These are phyloP conservation scores for Dynastes maya DNA, from an alignment of 2,888 invertebrate species.

Conservation along the genomic window DNA sequence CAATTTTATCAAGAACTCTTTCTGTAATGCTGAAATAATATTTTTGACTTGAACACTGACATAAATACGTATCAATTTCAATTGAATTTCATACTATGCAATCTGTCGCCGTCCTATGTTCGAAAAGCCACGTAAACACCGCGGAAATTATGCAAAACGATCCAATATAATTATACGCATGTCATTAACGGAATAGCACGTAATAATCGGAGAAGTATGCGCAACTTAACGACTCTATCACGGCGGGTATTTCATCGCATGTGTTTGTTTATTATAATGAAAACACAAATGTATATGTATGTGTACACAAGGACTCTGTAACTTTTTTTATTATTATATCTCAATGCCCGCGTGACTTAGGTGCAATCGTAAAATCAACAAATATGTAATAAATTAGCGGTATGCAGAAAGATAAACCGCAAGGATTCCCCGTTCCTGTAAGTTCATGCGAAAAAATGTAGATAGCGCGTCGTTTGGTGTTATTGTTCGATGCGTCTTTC, in stretches of 20 bases:
- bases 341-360: neutral
- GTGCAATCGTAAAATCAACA: constrained; percentile 27
- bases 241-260: constrained; percentile 11
- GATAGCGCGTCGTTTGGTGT: neutral
- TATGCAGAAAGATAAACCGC: constrained; percentile 4
- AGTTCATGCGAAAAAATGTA: neutral
- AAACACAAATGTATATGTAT: no score
- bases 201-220: constrained; percentile 24
- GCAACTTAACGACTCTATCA: constrained; percentile 22
- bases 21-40: neutral
- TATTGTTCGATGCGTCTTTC: no score
- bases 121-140: constrained; percentile 7
- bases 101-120: neutral
- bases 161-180: constrained; percentile 7
- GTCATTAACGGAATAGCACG: constrained; percentile 19
- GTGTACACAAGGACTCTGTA: neutral
- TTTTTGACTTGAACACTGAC: no score
- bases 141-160: constrained; percentile 18
- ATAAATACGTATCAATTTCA: no score
- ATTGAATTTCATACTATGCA: no score
- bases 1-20: neutral
- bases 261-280: constrained; percentile 16
- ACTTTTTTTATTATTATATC: neutral
- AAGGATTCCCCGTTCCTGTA: constrained; percentile 12
- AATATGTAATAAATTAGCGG: constrained; percentile 12